These are phyloP conservation scores for Hippolais icterina DNA, from an alignment of 2,113 vertebrate genomes.

Conservation along the genomic window DNA sequence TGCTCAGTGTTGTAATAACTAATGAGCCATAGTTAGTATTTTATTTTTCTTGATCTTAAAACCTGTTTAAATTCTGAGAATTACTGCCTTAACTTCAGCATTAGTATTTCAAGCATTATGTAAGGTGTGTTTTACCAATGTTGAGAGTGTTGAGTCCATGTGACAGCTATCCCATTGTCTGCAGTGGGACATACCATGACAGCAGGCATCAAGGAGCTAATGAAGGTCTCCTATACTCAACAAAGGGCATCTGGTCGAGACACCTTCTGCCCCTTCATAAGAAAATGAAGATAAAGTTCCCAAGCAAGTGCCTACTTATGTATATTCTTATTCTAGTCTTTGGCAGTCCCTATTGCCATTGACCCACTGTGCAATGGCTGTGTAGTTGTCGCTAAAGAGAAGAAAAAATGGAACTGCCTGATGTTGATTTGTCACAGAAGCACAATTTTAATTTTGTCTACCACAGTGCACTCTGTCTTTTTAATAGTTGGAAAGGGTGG, in stretches of 20 bases:
- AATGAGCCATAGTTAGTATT: background rate
- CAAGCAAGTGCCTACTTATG: conserved; percentile 44
- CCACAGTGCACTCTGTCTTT: background rate
- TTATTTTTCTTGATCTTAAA: background rate
- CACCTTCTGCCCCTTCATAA: conserved; percentile 50
- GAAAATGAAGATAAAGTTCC: conserved; percentile 57
- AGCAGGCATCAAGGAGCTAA: conserved; percentile 52
- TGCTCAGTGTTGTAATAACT: background rate
- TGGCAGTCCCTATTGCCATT: background rate
- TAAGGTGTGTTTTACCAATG: conserved; percentile 1
- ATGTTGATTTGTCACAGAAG: background rate
- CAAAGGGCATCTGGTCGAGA: conserved; percentile 44
- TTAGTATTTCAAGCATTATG: background rate
- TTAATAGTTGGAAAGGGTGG: background rate
- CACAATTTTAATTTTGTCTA: background rate
- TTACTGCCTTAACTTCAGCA: background rate
- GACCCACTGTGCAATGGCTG: background rate
- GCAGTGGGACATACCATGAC: conserved; percentile 44
- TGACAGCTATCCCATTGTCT: conserved; percentile 56
- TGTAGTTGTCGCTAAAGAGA: background rate
- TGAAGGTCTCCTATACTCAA: conserved; percentile 39
- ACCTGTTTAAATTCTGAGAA: background rate
- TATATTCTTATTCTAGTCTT: conserved; percentile 2
- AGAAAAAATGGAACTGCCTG: background rate
- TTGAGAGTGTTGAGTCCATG: background rate